A percentile compares a stretch with the other conserved stretches of the same genome.
These are phyloP conservation scores for Malurus cyaneus DNA, from an alignment of 2,113 vertebrate species.

Conservation along the genomic window DNA sequence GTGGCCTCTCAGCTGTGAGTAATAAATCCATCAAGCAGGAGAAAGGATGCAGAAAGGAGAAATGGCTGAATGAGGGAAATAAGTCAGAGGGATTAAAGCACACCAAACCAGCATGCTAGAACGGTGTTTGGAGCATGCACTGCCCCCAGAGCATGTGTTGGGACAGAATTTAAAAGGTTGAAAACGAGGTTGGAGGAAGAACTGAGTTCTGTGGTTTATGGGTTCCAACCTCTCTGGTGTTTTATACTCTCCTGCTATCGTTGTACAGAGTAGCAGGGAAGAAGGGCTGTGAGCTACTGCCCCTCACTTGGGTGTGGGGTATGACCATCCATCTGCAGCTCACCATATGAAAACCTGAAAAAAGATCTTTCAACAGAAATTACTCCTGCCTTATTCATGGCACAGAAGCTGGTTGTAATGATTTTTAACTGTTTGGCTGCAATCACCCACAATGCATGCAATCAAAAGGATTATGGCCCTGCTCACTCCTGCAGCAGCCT, in stretches of 20 bases:
- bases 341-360: neutral
- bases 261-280: neutral
- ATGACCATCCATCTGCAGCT: neutral
- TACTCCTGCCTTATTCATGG: neutral
- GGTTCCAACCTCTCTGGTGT: neutral
- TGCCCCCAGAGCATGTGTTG: neutral
- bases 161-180: neutral
- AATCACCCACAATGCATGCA: neutral
- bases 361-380: neutral
- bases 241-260: neutral
- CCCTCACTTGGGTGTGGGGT: no score
- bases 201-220: neutral
- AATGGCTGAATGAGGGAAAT: neutral
- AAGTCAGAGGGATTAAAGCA: neutral
- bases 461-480: slow-evolving; percentile 15
- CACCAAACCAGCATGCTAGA: neutral
- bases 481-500: neutral
- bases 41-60: neutral
- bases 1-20: neutral
- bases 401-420: slow-evolving; percentile 28
- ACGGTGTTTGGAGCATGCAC: neutral
- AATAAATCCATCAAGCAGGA: neutral
- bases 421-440: slow-evolving; percentile 13
- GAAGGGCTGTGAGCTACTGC: neutral
- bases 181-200: neutral